Conservation (phyloP, 1,140 invertebrate species). For the Dolichoris vasculosae region DNA sequence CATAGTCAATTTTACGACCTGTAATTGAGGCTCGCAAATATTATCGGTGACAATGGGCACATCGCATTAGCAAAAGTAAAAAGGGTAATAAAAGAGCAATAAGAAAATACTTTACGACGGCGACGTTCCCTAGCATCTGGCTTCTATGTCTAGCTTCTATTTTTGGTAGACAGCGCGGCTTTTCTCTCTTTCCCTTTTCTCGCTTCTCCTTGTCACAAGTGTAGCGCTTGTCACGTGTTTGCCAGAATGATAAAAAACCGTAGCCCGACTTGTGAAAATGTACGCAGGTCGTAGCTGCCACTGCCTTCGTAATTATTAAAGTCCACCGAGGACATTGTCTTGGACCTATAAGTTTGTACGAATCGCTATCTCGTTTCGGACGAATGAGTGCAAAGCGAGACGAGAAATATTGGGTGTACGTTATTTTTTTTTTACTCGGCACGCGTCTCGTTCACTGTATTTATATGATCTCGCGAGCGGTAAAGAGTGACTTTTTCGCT, state of each 20-base stretch:
- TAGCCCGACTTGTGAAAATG: neutral
- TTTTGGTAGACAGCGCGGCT: neutral
- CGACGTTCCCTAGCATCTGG: neutral
- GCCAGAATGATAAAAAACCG: constrained; percentile 1
- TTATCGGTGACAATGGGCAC: neutral
- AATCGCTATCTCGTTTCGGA: neutral
- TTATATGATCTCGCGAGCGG: too few species aligned
- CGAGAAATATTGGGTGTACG: neutral
- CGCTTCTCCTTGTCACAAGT: neutral
- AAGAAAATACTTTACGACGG: neutral
- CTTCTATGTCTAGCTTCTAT: constrained; percentile 17
- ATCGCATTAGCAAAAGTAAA: neutral
- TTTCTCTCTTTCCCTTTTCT: neutral
- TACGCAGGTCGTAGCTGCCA: neutral
- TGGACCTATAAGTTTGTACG: neutral
- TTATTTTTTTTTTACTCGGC: neutral
- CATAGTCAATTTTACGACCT: neutral
- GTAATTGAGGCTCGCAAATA: neutral
- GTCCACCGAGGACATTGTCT: neutral
- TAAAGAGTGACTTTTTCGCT: neutral
- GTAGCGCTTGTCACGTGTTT: neutral
- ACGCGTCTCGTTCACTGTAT: too few species aligned
- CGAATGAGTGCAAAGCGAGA: neutral
- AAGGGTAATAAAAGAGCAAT: neutral
- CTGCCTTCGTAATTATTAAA: neutral